Evolutionary conservation across 1,140 invertebrate species (phyloP), one percentile per base, ranked within the genome.

Genomic region (Bombyx mandarina): DNA sequence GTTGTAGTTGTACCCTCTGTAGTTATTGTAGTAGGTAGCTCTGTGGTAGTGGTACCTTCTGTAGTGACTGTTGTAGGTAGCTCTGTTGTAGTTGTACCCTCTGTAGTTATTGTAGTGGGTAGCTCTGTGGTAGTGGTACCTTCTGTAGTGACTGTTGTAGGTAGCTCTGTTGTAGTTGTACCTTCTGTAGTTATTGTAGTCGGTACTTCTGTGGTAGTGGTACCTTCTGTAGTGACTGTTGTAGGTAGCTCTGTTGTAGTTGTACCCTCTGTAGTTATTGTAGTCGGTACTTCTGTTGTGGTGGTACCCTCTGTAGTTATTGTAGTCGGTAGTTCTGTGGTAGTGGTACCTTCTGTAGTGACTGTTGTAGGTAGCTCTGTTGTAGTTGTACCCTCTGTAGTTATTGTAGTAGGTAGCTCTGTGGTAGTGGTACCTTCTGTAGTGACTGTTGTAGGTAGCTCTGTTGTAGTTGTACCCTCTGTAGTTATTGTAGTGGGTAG

Each of bases 381-480:
- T 3, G 49, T 50, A 6, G 49, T n/a, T 2, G 44, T 6, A 9
- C n/a, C n/a, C 45, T 51, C 43, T 46, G 58, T 55, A 7, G 58
- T 56, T 3, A 26, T 6, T 2, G 8, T 46, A 4, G 52, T 54
- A 2, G 22, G 42, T 44, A 7, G 1, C 0, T 12, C n/a, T 7
- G 48, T 50, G 26, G 48, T 50, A 50, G 12, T 18, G 2, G 6
- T 26, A 50, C 12, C n/a, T 9, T 50, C 48, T 12, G 10, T 49
- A 2, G 47, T 49, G 2, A 18, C 12, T 45, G 7, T 45, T 8
- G 52, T 53, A n/a, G 18, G 42, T 43, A 45, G 7, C 7, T 10
- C 10, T 45, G 45, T 45, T 10, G 7, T 45, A 7, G 45, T 45
- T 18, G 12, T 18, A 18, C 12, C 12, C 12, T 18, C 12, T 18